Conservation (phyloP, 2,797 vertebrate genomes). For the Esox masquinongy region DNA sequence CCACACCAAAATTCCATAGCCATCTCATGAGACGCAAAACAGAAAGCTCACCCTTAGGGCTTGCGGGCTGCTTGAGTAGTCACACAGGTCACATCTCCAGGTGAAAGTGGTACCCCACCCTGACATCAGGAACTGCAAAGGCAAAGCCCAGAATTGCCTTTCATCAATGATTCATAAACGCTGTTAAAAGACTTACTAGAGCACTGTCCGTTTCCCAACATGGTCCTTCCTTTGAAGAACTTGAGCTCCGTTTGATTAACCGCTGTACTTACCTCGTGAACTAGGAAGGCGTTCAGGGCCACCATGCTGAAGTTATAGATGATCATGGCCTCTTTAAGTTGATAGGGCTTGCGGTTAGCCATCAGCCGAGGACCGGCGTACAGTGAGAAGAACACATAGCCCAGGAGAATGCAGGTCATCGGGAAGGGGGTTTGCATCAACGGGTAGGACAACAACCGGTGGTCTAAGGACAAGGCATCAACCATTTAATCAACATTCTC, state of each 20-base stretch:
- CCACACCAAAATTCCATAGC: no score
- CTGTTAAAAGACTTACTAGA: not conserved
- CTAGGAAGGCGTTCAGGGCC: slow-evolving; percentile 86
- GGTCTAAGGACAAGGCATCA: slow-evolving; percentile 72
- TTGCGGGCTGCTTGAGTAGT: slow-evolving; percentile 80
- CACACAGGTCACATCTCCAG: slow-evolving; percentile 92
- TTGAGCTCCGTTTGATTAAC: not conserved
- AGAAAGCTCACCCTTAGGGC: slow-evolving; percentile 83
- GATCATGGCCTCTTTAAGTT: slow-evolving; percentile 88
- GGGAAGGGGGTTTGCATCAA: slow-evolving; percentile 87
- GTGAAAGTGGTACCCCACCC: slow-evolving; percentile 93
- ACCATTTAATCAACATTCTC: slow-evolving; percentile 15
- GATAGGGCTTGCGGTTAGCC: slow-evolving; percentile 90
- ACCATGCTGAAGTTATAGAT: slow-evolving; percentile 93
- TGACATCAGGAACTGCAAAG: slow-evolving; percentile 88
- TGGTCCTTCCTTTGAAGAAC: not conserved
- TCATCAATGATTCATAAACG: not conserved
- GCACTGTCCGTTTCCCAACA: no score
- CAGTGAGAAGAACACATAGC: slow-evolving; percentile 83
- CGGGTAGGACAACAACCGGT: slow-evolving; percentile 82
- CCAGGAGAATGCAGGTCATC: slow-evolving; percentile 83
- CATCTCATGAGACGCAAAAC: not conserved
- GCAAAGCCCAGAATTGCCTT: slow-evolving; percentile 5
- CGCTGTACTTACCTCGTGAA: slow-evolving; percentile 85
- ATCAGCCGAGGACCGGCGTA: slow-evolving; percentile 88